Percentiles rank a stretch among this genome's conserved stretches.
Conservation (phyloP, 1,140 invertebrate genomes). For the Araneus ventricosus region DNA sequence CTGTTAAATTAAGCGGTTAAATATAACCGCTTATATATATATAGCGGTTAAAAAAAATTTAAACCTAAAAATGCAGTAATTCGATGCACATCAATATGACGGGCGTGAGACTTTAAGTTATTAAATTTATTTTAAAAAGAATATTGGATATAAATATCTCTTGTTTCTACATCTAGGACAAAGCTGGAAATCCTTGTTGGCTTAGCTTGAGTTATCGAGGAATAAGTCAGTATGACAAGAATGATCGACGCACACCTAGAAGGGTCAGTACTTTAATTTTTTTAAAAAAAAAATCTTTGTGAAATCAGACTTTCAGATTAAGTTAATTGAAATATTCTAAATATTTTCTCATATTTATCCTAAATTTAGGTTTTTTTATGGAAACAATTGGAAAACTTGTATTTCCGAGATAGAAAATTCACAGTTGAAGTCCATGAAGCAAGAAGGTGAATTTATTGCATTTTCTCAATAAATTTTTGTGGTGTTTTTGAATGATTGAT, state of each 20-base stretch:
- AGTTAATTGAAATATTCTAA: too few species aligned
- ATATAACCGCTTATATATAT: too few species aligned
- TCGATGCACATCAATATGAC: too few species aligned
- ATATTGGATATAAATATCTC: background rate
- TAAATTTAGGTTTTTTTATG: conserved; percentile 81
- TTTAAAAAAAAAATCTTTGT: background rate
- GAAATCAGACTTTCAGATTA: background rate
- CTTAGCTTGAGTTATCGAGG: conserved; percentile 83
- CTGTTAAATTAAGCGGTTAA: too few species aligned
- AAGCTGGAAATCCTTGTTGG: conserved; percentile 82
- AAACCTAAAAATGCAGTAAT: too few species aligned
- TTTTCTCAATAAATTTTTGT: too few species aligned
- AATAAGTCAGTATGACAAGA: conserved; percentile 82
- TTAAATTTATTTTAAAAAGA: too few species aligned
- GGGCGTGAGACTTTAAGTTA: too few species aligned
- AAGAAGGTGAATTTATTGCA: conserved; percentile 81
- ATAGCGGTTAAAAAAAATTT: too few species aligned
- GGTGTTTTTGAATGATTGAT: too few species aligned
- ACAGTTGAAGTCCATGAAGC: conserved; percentile 84
- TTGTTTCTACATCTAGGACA: conserved; percentile 79
- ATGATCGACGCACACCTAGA: conserved; percentile 82
- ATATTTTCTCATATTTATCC: too few species aligned
- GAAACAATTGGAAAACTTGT: conserved; percentile 84
- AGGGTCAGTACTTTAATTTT: conserved; percentile 77
- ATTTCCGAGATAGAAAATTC: conserved; percentile 84